Evolutionary conservation across 1,140 invertebrate genomes (phyloP), one percentile per base, ranked within the genome.

Genomic region (Battus philenor): DNA sequence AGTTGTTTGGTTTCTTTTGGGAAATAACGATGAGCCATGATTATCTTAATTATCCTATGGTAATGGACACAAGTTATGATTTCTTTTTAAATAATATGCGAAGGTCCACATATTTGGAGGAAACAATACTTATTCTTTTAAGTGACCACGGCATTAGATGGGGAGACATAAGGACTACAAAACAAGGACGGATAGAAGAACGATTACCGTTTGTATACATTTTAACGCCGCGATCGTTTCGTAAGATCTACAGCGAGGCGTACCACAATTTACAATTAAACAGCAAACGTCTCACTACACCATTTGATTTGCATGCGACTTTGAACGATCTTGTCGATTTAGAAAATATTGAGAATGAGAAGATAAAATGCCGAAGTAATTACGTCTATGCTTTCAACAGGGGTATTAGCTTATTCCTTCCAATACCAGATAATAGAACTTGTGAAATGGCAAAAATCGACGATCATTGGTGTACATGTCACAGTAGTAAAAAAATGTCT

Each of bases 101-200:
- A n/a, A 51, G 73, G 0, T 73, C 84, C 5, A 89, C 89, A 0
- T 84, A 89, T 1, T 69, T 92, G 46, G 88, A 93, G 26, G 87
- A 91, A 29, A 90, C 90, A 0, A 86, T 92, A 51, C 59, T 98
- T 0, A 84, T 98, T 5, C 90, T 97, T 10, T 88, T 96, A 51
- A 97, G 95, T 63, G 97, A 99, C 75, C 97, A 98, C 71, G 97
- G 97, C 0, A 91, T 96, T 60, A 82, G 97, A 15, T 97, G 93
- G 85, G 96, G 96, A 0, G 60, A 69, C 6, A 87, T 88, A 32
- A 71, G 85, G 7, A 50, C 60, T 4, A 97, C 95, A 0, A 92
- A 93, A 67, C 90, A 92, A 34, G 97, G 97, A 0, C 91, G 93
- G 68, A 87, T 97, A 45, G 97, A 98, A 80, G 95, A 97, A 70